phyloP scores from a whole-genome alignment of 2,888 invertebrate species.

The Linnaemya tessellans region DNA sequence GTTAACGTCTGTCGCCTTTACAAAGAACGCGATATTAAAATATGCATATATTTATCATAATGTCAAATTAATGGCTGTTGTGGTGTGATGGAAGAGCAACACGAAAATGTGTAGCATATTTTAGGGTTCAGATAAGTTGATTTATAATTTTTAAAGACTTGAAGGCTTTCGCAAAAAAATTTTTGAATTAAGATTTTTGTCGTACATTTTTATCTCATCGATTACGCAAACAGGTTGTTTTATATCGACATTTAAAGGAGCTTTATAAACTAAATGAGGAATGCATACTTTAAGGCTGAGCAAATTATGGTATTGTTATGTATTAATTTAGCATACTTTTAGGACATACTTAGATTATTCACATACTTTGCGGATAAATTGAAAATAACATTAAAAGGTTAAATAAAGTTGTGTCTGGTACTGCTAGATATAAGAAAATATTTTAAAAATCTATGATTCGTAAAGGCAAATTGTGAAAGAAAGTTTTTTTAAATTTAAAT shows the following conservation, averaged over 20 bases:
- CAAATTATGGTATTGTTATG: neutral
- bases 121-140: conserved; percentile 33
- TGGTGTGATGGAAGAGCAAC: neutral
- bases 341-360: neutral
- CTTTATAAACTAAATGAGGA: neutral
- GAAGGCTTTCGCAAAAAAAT: neutral
- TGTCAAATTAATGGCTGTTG: conserved; percentile 59
- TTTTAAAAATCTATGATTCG: too few relatives aligned
- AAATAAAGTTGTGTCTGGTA: too few relatives aligned
- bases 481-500: too few relatives aligned
- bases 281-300: neutral
- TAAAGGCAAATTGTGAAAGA: too few relatives aligned
- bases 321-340: neutral
- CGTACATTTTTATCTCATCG: neutral
- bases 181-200: neutral
- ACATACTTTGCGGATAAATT: neutral
- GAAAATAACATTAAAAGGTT: too few relatives aligned
- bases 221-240: neutral
- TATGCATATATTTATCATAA: conserved; percentile 58
- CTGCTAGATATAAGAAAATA: too few relatives aligned
- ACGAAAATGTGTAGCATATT: conserved; percentile 16
- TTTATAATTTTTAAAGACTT: neutral
- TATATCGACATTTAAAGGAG: neutral
- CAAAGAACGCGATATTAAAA: conserved; percentile 40
- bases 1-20: conserved; percentile 30